Evolutionary conservation across 2,113 vertebrate genomes (phyloP), one percentile per base, ranked within the genome.

Genomic region (Grallaria varia): DNA sequence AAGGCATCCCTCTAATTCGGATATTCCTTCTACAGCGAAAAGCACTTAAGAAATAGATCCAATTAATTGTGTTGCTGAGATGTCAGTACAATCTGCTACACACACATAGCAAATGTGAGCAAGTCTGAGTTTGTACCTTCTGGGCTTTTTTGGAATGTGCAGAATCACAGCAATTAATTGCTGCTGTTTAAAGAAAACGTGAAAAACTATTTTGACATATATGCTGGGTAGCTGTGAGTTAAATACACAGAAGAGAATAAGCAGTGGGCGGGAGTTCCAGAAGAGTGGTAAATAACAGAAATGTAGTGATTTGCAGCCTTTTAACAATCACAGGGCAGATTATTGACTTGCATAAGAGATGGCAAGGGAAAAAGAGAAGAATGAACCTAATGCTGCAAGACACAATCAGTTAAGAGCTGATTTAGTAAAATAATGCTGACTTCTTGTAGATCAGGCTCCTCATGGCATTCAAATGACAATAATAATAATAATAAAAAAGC

Each of bases 261-360:
- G 62, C 17, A 52, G 64, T 22, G 60, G 84, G 87, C 58, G 69
- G 76, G 47, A 95, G 74, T 85, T 91, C 62, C 60, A 76, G 89
- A 56, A 82, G 91, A 76, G 73, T 84, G 73, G 87, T 93, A 95
- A 97, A 91, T 82, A 96, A 87, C 66, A 93, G 60, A n/a, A 95
- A 74, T 8, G 44, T 19, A 84, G 91, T 64, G 81, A 91, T 94
- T 44, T 73, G 56, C 52, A 91, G 44, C 13, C 80, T 82, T 88
- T 71, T 59, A 89, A 60, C 89, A 90, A 72, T 78, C 78, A 81
- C 79, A 84, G 77, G 66, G 60, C 30, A 81, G 37, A 62, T 93
- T 95, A 96, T 73, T 87, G 81, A 91, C 74, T 82, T 72, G 49
- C 49, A n/a, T 15, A 79, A 75, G 40, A 84, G 60, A 89, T 49